Evolutionary conservation across 1,140 invertebrate genomes (phyloP).

Genomic region (Pseudachorutes palmiensis): DNA sequence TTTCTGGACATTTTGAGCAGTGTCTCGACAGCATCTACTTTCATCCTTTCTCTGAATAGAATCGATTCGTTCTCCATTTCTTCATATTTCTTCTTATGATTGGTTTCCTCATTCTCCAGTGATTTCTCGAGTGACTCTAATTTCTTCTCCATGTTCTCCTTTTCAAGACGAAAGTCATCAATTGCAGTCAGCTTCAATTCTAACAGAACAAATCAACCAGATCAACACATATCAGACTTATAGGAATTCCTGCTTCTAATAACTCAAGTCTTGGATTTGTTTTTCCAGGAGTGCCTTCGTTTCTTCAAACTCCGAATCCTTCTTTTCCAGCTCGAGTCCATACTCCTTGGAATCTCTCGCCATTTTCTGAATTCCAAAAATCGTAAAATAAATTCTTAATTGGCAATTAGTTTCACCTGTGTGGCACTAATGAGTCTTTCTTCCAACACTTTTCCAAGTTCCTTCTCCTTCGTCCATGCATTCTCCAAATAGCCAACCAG

Average conservation of each 20-base stretch:
- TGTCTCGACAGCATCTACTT: slow-evolving; percentile 27
- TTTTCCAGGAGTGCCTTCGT: slow-evolving; percentile 31
- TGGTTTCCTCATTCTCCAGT: slow-evolving; percentile 18
- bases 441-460: slow-evolving; percentile 33
- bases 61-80: slow-evolving; percentile 34
- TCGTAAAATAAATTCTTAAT: background rate
- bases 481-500: slow-evolving; percentile 32
- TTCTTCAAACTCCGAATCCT: slow-evolving; percentile 29
- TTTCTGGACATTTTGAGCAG: slow-evolving; percentile 29
- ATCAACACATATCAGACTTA: background rate
- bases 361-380: slow-evolving; percentile 18
- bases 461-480: slow-evolving; percentile 26
- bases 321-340: slow-evolving; percentile 20
- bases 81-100: slow-evolving; percentile 29
- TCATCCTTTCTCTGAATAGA: slow-evolving; percentile 28
- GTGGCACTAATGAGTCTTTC: slow-evolving; percentile 28
- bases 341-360: slow-evolving; percentile 24
- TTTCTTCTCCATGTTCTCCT: slow-evolving; percentile 20
- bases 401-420: slow-evolving; percentile 18
- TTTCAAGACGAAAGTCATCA: slow-evolving; percentile 34
- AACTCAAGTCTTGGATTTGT: slow-evolving; percentile 27
- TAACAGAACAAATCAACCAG: background rate
- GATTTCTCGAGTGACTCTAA: slow-evolving; percentile 20
- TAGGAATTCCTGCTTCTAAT: background rate
- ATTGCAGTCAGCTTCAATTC: slow-evolving; percentile 27